Percentiles rank a stretch among this genome's conserved stretches.
These are phyloP conservation scores for Zingel zingel DNA, from an alignment of 2,113 vertebrate species.

Conservation along the genomic window DNA sequence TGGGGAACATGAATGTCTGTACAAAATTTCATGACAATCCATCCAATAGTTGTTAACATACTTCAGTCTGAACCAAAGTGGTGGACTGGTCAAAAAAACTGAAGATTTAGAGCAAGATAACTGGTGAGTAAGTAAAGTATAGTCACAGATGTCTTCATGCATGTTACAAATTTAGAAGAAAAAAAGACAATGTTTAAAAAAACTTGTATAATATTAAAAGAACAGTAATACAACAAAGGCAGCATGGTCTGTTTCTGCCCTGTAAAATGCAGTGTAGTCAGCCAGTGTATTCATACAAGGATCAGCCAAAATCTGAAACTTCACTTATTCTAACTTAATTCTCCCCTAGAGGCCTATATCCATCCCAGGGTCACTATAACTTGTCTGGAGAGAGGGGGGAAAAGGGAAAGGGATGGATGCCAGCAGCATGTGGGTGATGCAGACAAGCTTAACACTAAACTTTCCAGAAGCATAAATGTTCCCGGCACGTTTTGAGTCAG, in stretches of 20 bases:
- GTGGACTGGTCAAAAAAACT: background rate
- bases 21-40: no score
- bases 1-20: background rate
- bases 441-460: conserved; percentile 60
- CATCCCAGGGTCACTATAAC: conserved; percentile 46
- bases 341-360: conserved; percentile 53
- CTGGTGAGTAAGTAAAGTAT: background rate
- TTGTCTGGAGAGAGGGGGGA: conserved; percentile 41
- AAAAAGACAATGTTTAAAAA: background rate
- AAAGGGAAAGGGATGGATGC: conserved; percentile 1
- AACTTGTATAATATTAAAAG: background rate
- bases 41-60: background rate
- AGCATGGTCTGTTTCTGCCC: background rate
- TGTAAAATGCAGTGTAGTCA: conserved; percentile 8
- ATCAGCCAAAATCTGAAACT: conserved; percentile 62
- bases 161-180: background rate
- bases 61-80: background rate
- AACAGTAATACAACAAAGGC: conserved; percentile 1
- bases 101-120: background rate
- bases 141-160: background rate
- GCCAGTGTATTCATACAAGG: conserved; percentile 18
- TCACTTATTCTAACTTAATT: conserved; percentile 54
- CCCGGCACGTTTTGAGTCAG: conserved; percentile 61
- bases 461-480: conserved; percentile 70
- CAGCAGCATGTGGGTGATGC: conserved; percentile 64